Evolutionary conservation across 1,140 invertebrate genomes (phyloP).

Genomic region (Lepidurus apus): DNA sequence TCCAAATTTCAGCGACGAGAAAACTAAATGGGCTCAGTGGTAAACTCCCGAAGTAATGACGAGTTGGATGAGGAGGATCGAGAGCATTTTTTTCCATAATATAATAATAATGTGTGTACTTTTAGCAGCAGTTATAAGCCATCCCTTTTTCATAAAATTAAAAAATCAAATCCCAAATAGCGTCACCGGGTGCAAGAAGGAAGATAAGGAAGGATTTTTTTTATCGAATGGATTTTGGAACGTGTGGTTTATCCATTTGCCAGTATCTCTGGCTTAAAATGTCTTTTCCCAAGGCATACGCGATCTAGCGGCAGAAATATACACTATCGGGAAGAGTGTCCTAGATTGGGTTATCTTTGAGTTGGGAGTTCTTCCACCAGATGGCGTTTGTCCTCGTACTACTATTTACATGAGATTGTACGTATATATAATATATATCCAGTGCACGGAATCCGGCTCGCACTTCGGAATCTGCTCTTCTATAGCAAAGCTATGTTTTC

Average conservation of each 20-base stretch:
- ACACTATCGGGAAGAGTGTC: not conserved
- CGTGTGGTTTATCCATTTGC: not conserved
- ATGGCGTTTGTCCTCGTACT: not conserved
- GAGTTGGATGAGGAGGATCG: not conserved
- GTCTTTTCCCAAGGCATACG: not conserved
- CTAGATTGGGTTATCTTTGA: too few relatives aligned
- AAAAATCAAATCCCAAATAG: not conserved
- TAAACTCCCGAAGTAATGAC: not conserved
- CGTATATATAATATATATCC: not conserved
- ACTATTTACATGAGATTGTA: slow-evolving; percentile 1
- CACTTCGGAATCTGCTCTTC: not conserved
- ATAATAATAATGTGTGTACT: not conserved
- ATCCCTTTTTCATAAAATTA: not conserved
- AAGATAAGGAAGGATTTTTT: not conserved
- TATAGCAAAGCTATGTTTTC: not conserved
- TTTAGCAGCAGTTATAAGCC: not conserved
- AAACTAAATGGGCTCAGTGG: slow-evolving; percentile 16
- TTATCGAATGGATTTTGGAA: not conserved
- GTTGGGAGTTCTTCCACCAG: too few relatives aligned
- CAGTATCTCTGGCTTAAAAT: not conserved
- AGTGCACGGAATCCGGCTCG: not conserved
- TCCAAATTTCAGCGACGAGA: not conserved
- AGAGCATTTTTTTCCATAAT: not conserved
- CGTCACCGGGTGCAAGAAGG: not conserved
- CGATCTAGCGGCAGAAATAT: not conserved